Percentiles rank a stretch among this genome's conserved stretches.
Evolutionary conservation across 2,797 vertebrate species (phyloP).

Genomic region (Chaenodraco wilsoni): DNA sequence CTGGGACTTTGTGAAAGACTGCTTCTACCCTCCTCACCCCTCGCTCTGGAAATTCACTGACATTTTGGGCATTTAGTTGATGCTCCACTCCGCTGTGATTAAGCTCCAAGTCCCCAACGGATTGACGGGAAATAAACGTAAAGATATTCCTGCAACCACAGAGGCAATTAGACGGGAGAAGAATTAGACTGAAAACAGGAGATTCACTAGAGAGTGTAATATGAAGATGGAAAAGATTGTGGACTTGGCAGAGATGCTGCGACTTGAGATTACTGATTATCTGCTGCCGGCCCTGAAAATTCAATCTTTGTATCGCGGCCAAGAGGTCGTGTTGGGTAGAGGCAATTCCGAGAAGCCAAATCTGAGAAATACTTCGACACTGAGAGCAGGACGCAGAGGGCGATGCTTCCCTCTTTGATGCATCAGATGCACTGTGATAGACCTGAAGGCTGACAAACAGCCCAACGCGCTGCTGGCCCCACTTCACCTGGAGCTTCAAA

Average conservation of each 20-base stretch:
- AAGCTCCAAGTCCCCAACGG: slow-evolving; percentile 5
- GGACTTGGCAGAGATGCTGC: slow-evolving; percentile 33
- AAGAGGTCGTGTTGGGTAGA: slow-evolving; percentile 49
- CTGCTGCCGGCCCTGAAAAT: slow-evolving; percentile 39
- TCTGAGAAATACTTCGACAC: slow-evolving; percentile 9
- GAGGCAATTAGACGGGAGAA: background rate
- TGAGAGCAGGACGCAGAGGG: background rate
- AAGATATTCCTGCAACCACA: background rate
- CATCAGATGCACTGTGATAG: background rate
- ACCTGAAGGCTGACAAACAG: slow-evolving; percentile 18
- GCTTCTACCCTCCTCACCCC: slow-evolving; percentile 24
- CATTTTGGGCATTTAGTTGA: slow-evolving; percentile 24
- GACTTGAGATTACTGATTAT: slow-evolving; percentile 49
- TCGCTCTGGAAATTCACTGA: slow-evolving; percentile 25
- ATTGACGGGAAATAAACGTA: background rate
- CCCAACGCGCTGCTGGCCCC: background rate
- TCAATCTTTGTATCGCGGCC: slow-evolving; percentile 45
- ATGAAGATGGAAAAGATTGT: slow-evolving; percentile 38
- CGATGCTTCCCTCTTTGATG: slow-evolving; percentile 13
- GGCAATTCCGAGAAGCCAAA: slow-evolving; percentile 20
- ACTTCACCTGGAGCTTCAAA: slow-evolving; percentile 18
- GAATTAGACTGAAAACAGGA: slow-evolving; percentile 32
- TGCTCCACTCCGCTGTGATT: slow-evolving; percentile 16
- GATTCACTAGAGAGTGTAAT: slow-evolving; percentile 28
- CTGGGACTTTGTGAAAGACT: slow-evolving; percentile 49